Evolutionary conservation across 2,113 vertebrate genomes (phyloP), one percentile per base, ranked within the genome.

Genomic region (Trichomycterus rosablanca): DNA sequence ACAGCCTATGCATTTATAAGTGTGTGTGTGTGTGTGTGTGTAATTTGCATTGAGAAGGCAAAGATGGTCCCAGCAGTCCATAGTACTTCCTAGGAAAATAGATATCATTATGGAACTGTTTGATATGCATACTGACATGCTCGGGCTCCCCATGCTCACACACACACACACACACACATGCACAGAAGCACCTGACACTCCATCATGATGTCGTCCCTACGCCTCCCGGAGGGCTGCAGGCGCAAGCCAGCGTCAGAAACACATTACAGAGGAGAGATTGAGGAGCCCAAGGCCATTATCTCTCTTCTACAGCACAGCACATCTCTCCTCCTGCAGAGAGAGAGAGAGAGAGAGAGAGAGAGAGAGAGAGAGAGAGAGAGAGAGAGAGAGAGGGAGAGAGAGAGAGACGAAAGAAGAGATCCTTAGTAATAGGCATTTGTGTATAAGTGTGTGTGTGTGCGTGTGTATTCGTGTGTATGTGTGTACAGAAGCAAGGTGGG

Each of bases 241-340:
- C 74, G 72, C 53, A 77, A 73, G 72, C 74, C 68, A 44, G 78
- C 68, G 80, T 68, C 66, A 76, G 80, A 76, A 82, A 75, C 83
- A 86, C 82, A 85, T 88, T 89, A 88, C 81, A 83, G 78, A 80
- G 71, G 78, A 80, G 83, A 88, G 87, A 88, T 75, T 88, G 84
- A 85, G 81, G 80, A 84, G 80, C 85, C 84, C 84, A 82, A 85
- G 83, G 84, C 78, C 76, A 86, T 80, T 81, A 83, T 81, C 82
- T 77, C 70, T 63, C 74, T 68, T 73, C 80, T 81, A 30, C 26
- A 3, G 26, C 26, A 30, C 3, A 30, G 7, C 26, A 30, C 26
- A 30, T 4, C 26, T 30, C 7, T 30, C 26, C 26, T 30, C 26
- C 26, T 7, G 26, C 26, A 3, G 20, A 60, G 49, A 59, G 22